Evolutionary conservation across 2,888 invertebrate species (phyloP), one percentile per base, ranked within the genome.

Genomic region (Hecatera dysodea): DNA sequence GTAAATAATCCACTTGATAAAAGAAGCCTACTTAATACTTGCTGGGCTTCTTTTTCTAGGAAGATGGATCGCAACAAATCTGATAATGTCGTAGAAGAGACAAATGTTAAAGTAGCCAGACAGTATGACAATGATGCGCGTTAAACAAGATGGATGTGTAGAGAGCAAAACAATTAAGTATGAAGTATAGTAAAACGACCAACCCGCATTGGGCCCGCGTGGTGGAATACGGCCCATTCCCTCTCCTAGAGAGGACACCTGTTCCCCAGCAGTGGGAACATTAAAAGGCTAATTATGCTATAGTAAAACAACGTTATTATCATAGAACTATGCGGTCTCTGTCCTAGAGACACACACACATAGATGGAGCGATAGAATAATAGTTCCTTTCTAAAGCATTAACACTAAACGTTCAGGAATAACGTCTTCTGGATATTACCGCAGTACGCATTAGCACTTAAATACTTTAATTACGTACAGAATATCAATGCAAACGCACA

Each of bases 391-490:
- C 3, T 15, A 17, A 46, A 27, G 1, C 27, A 24, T 55, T 24
- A 19, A 62, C 12, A 48, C 57, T 50, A 5, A 19, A 65, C 57
- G 17, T 52, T 53, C 22, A 17, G 27, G 17, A 60, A 56, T 57
- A 44, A 63, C 17, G 19, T 22, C 22, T 53, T 44, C 12, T 60
- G 39, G 48, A 52, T 36, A 66, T 24, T n/a, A 29, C 42, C 36
- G 59, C 57, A 61, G 53, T 56, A 81, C 12, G 33, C 64, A 50
- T 61, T 64, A 50, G 50, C 48, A 29, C 52, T 60, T 56, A 56
- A 64, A 66, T 44, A 55, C 36, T 60, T 71, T 67, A 82, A 71
- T 75, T 67, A 56, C 22, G n/a, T 56, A 46, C 50, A 42, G 15
- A 73, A 67, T 72, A 74, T 67, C n/a, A 69, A 61, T 52, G 62